These are phyloP conservation scores for Manis pentadactyla DNA, from an alignment of 2,797 vertebrate species.

Conservation along the genomic window DNA sequence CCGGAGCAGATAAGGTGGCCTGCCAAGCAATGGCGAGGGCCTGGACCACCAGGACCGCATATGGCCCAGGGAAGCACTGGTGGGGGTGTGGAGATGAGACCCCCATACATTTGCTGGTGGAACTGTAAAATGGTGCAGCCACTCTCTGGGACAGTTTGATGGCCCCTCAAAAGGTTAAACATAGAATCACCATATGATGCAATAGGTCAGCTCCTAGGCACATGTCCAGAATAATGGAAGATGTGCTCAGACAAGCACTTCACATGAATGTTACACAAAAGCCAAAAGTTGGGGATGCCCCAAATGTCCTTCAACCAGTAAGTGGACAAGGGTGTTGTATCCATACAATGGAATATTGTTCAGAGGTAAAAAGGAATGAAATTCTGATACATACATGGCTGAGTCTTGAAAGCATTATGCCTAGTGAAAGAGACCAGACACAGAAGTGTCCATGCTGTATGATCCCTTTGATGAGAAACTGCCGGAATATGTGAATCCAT, in stretches of 20 bases:
- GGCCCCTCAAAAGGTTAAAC: background rate
- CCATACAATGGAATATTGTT: background rate
- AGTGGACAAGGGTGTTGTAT: background rate
- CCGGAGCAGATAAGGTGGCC: no score
- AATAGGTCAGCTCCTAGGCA: background rate
- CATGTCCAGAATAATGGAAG: background rate
- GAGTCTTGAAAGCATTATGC: background rate
- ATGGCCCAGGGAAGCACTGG: no score
- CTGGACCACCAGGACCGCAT: no score
- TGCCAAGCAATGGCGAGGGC: no score
- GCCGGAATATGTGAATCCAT: background rate
- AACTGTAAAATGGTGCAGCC: background rate
- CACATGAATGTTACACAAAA: background rate
- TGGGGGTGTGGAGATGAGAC: background rate
- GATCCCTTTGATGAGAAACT: background rate
- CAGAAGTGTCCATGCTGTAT: accelerated
- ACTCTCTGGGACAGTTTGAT: background rate
- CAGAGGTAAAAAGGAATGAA: background rate
- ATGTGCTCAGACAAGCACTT: background rate
- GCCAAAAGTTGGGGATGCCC: background rate
- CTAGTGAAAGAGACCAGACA: background rate
- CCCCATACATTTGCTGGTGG: background rate
- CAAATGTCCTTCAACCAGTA: background rate
- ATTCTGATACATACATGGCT: background rate
- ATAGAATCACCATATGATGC: background rate